A percentile compares a stretch with the other conserved stretches of the same genome.
Conservation (phyloP, 2,888 invertebrate species). For the Stenurella melanura region DNA sequence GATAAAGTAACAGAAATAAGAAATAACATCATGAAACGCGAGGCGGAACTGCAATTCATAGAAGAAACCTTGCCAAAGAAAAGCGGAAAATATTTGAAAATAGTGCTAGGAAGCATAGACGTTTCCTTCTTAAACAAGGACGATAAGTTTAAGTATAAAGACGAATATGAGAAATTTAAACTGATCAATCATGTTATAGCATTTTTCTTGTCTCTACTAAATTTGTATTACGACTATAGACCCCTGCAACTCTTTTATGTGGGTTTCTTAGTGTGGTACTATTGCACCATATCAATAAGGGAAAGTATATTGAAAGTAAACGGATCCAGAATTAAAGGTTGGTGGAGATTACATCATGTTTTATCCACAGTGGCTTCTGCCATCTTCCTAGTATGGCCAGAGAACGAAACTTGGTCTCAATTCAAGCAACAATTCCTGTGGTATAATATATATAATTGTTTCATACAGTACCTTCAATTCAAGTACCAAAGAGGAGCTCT, state of each 20-base stretch:
- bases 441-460: conserved; percentile 95
- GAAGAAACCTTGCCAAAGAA: conserved; percentile 93
- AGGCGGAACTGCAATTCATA: conserved; percentile 89
- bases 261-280: conserved; percentile 99
- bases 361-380: conserved; percentile 95
- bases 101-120: conserved; percentile 96
- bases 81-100: conserved; percentile 90
- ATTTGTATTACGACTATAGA: conserved; percentile 76
- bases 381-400: conserved; percentile 96
- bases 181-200: conserved; percentile 93
- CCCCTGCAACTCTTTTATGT: conserved; percentile 89
- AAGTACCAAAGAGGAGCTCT: conserved; percentile 83
- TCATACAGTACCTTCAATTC: conserved; percentile 76
- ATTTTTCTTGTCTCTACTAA: conserved; percentile 86
- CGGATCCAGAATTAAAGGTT: conserved; percentile 96
- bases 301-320: conserved; percentile 98
- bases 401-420: conserved; percentile 90
- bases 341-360: conserved; percentile 99
- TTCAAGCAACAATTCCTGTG: conserved; percentile 94
- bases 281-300: conserved; percentile 98
- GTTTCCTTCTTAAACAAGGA: conserved; percentile 96
- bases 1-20: conserved; percentile 78
- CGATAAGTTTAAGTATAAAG: conserved; percentile 93
- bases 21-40: conserved; percentile 85
- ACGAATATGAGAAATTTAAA: conserved; percentile 98